Base-by-base conservation (phyloP, 1,140 invertebrate genomes). In the Saccostrea glomerata region DNA sequence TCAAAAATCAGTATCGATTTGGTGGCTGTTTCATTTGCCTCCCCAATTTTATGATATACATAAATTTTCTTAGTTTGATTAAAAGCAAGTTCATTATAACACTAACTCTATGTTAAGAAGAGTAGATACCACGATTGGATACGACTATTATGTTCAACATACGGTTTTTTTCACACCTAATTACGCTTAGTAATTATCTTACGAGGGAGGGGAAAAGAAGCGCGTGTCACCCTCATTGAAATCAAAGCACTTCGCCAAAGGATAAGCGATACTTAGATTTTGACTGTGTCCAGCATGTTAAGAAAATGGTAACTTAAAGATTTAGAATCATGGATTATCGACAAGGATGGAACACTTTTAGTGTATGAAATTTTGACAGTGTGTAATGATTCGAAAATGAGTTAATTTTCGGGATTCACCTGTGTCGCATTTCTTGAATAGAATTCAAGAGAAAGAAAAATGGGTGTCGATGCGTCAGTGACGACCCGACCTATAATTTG, bases 361-460 rank as follows among this genome's bases (percentile, higher is more conserved):
- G 5, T 77, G 11, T 77, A 25, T 77, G 15, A 77, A 12, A 30
- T 77, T 30, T 15, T 30, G 4, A 36, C 0, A 30, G 13, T 20
- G 58, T 73, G 70, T 13, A 77, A 77, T 77, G 25, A 13, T 5
- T 30, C 25, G 70, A 30, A 30, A 36, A 77, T 77, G 70, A 40
- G 23, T 77, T 73, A 73, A 30, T 30, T 25, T 23, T 73, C 11
- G 2, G 23, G 25, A 73, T 73, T 73, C 70, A 77, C 70, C 70
- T 77, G 70, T 30, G 70, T 77, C 70, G 60, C 60, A 23, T 66
- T 66, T 66, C 60, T 77, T 77, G 70, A 77, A 77, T 77, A 77
- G 70, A 77, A 77, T 77, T 77, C 70, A 77, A 77, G 25, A 77
- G 70, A 77, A 77, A 36, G 25, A 77, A 77, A 73, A 77, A 77